These are phyloP conservation scores for Orthosia incerta DNA, from an alignment of 2,888 invertebrate genomes.

Conservation along the genomic window DNA sequence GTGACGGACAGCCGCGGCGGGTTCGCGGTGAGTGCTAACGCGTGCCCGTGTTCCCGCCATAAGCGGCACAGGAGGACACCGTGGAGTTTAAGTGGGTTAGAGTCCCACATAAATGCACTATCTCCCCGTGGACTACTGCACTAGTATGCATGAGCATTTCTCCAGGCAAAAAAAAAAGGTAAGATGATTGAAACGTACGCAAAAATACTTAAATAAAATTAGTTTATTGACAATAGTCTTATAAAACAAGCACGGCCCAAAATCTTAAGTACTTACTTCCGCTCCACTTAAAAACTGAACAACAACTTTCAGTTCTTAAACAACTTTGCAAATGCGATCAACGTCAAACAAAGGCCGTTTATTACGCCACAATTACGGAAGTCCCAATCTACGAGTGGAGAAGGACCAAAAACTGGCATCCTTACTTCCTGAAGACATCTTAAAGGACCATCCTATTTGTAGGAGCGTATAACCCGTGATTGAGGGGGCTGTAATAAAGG, in stretches of 20 bases:
- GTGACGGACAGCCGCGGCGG: no score
- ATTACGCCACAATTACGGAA: conserved; percentile 37
- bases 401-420: conserved; percentile 35
- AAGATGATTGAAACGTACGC: no score
- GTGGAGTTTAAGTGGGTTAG: no score
- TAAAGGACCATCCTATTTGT: conserved; percentile 35
- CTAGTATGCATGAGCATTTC: no score
- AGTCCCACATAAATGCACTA: no score
- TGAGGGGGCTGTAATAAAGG: conserved; percentile 58
- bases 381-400: conserved; percentile 21
- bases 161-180: no score
- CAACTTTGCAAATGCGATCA: conserved; percentile 39
- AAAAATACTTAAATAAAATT: background rate
- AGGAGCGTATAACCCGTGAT: conserved; percentile 50
- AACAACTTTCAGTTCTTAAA: conserved; percentile 14
- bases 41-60: no score
- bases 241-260: background rate
- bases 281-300: conserved; percentile 3
- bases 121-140: no score
- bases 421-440: conserved; percentile 28
- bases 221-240: background rate
- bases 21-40: no score
- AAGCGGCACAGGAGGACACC: no score
- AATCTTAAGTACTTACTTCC: conserved; percentile 19
- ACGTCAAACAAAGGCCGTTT: conserved; percentile 47